Evolutionary conservation across 1,140 invertebrate genomes (phyloP).

Genomic region (Plectrocnemia conspersa): DNA sequence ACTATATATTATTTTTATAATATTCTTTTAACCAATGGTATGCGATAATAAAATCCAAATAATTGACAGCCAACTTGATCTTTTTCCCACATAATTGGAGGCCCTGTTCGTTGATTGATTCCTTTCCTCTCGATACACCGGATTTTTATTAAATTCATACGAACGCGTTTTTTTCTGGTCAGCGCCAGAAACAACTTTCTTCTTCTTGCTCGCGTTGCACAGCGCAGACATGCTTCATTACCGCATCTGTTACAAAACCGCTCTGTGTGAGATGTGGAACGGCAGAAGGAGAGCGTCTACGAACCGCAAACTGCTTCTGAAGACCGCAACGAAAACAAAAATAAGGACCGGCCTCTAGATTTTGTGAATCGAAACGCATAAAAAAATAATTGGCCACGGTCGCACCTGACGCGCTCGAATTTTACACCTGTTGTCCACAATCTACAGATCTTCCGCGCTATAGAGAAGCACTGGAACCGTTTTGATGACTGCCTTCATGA

Average conservation of each 20-base stretch:
- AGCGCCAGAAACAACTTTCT: not conserved
- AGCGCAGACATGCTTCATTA: conserved; percentile 9
- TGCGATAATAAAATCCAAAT: too few relatives aligned
- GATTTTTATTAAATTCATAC: too few relatives aligned
- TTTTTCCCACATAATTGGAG: too few relatives aligned
- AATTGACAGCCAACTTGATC: too few relatives aligned
- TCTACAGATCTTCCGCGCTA: too few relatives aligned
- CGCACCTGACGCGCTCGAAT: not conserved
- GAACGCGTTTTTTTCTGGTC: too few relatives aligned
- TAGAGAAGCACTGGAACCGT: too few relatives aligned
- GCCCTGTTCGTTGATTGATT: too few relatives aligned
- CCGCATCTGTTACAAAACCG: conserved; percentile 18
- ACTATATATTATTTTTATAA: too few relatives aligned
- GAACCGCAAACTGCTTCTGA: conserved; percentile 13
- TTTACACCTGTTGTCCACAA: not conserved
- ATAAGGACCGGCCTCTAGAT: not conserved
- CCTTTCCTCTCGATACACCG: too few relatives aligned
- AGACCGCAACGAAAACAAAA: conserved; percentile 5
- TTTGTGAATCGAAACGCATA: not conserved
- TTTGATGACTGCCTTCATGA: too few relatives aligned
- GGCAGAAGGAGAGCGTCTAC: conserved; percentile 17
- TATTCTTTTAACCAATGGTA: too few relatives aligned
- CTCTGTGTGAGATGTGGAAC: not conserved
- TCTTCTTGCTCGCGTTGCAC: conserved; percentile 11
- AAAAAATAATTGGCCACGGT: not conserved